A percentile compares a stretch with the other conserved stretches of the same genome.
Evolutionary conservation across 2,797 vertebrate species (phyloP).

Genomic region (Moxostoma hubbsi): DNA sequence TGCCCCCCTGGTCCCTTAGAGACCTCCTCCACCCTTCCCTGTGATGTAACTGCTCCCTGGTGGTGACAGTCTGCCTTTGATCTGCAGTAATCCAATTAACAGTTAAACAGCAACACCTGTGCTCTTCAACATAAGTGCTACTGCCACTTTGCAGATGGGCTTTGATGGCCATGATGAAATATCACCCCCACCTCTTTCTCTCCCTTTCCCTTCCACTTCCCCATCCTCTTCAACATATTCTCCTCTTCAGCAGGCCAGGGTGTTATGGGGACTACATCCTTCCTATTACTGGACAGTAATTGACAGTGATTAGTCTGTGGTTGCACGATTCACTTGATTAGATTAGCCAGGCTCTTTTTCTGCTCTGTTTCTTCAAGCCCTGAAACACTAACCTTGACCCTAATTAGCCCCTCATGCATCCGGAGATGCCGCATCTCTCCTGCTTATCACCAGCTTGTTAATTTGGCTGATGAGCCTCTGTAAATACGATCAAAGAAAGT

Average conservation of each 20-base stretch:
- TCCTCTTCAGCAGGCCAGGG: conserved; percentile 23
- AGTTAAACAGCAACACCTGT: conserved; percentile 81
- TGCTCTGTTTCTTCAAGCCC: conserved; percentile 69
- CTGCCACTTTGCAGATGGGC: conserved; percentile 74
- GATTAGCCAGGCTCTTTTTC: conserved; percentile 73
- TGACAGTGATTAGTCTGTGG: conserved; percentile 74
- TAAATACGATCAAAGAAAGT: conserved; percentile 65
- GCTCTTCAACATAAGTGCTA: conserved; percentile 68
- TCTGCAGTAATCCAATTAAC: conserved; percentile 81
- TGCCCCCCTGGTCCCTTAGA: conserved; percentile 56
- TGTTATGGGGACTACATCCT: conserved; percentile 68
- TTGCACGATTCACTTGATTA: conserved; percentile 78
- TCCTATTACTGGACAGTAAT: conserved; percentile 74
- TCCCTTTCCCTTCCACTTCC: conserved; percentile 48
- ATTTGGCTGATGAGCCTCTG: conserved; percentile 73
- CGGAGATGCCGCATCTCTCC: conserved; percentile 66
- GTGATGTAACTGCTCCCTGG: conserved; percentile 67
- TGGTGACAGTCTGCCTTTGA: conserved; percentile 71
- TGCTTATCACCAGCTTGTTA: conserved; percentile 73
- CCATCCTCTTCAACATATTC: conserved; percentile 13
- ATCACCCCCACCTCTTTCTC: conserved; percentile 56
- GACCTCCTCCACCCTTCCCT: conserved; percentile 56
- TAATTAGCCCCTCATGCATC: conserved; percentile 77
- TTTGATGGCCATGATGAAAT: conserved; percentile 71
- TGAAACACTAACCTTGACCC: conserved; percentile 80